Evolutionary conservation across 30 jellyfish, hydroid and myxozoan species (phyloP), one percentile per base, ranked within the genome.

Genomic region (Rhopilema esculentum): DNA sequence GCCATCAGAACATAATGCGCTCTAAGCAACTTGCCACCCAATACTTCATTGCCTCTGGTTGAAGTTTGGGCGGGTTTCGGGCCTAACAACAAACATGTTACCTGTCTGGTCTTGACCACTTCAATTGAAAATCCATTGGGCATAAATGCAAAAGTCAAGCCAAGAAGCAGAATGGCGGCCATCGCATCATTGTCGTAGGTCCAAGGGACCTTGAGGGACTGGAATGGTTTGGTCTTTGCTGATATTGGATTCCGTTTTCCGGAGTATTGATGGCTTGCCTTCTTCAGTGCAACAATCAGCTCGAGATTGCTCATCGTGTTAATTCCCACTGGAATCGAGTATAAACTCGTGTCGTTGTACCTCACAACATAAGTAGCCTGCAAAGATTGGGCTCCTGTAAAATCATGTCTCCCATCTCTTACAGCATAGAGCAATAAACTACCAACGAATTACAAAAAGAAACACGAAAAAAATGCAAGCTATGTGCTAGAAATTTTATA

Each of bases 301-400:
- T 51, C 84, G 0, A 83, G 48, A 49, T 91, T 91, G 66, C 90
- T 84, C 79, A 91, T 85, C 16, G 96, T 85, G 90, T 74, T 91
- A 66, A 91, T 62, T 21, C 97, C 97, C 66, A 91, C 96, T 1
- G 97, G 97, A 23, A 91, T 85, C 22, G 97, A 91, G 78, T 77
- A 84, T 19, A 91, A 31, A 27, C 85, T 76, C 49, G 93, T 77
- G 51, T 91, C 97, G 32, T 91, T 91, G 86, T 84, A 91, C 16
- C 96, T 92, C 30, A 91, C 70, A 0, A 51, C 49, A 81, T 91
- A 91, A 9, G 72, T 68, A 57, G 79, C 79, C 92, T 83, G 75
- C 0, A 79, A 79, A 29, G 49, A 20, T n/a, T n/a, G n/a, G n/a
- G n/a, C n/a, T n/a, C n/a, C n/a, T n/a, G n/a, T n/a, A n/a, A n/a